Evolutionary conservation across 64 coral and sea anemone genomes (phyloP), one percentile per base, ranked within the genome.

Genomic region (Montipora foliosa): DNA sequence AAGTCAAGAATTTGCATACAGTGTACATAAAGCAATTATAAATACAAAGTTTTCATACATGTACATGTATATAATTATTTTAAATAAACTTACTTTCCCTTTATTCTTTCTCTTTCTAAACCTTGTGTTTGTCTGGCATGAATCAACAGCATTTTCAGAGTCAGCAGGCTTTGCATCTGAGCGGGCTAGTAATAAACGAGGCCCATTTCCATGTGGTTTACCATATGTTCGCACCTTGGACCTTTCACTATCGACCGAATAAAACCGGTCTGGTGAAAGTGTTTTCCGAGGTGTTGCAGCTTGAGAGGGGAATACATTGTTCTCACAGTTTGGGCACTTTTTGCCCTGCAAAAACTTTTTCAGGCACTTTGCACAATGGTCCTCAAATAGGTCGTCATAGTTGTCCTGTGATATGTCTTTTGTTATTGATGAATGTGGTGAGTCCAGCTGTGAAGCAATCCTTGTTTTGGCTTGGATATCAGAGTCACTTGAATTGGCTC

Each of bases 261-360:
- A 86, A 86, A 86, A 86, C 71, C 82, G 70, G 4, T 72, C 47
- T n/a, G 82, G 64, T 86, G 82, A 72, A 50, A 86, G 66, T 71
- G 16, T 62, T 72, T n/a, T 71, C 19, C 82, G 67, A 49, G 82
- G 82, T n/a, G 82, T 86, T 48, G 82, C 82, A 24, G 82, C 82
- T 71, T 86, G 82, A 9, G 82, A 86, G 12, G 82, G 82, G 46
- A 86, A 86, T 12, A 49, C 46, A 8, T 70, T 64, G 47, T 72
- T 72, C 46, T 14, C 17, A 11, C 82, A 86, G 22, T 6, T 4
- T 9, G 16, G 66, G 19, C 82, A 86, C 6, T 50, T 72, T 49
- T 49, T 86, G 47, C 50, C 47, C 64, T 69, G 46, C 50, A 64
- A 71, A 3, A 86, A 72, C 66, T 44, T 86, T 10, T 9, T 21